Base-by-base conservation (phyloP, 2,797 vertebrate species). In the Myripristis jacobus region DNA sequence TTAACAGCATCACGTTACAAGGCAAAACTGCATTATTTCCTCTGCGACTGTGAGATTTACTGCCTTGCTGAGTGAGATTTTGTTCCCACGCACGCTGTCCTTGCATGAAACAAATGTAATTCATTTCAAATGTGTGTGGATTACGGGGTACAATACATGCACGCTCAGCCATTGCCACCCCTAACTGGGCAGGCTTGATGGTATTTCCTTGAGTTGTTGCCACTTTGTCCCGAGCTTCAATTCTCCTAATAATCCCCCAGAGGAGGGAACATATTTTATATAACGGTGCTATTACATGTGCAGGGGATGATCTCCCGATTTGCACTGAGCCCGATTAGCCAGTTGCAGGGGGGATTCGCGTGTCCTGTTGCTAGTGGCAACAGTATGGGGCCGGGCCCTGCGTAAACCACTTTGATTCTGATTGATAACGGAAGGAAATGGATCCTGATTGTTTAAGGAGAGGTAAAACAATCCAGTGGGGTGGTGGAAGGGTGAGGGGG, bases 311-410 rank as follows among this genome's bases (percentile, higher is more conserved):
- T 77, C 66, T 50, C 74, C 52, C 64, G 51, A 70, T 82, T 74
- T 75, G 53, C 29, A 36, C 31, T 47, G 51, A 67, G 50, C 71
- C 51, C 68, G 63, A 68, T 75, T 62, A 71, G 66, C 65, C 58
- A 56, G 82, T 86, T 72, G 66, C 6, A 21, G 15, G 6, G 52
- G 29, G 50, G 58, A 34, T 51, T 87, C 24, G 64, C 89, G 80
- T 92, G 87, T 88, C 90, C 88, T 91, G 94, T 95, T 95, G 94
- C 93, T 91, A 93, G 80, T 90, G 83, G 93, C 90, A 94, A 95
- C 94, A 88, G 89, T 71, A 79, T 75, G 70, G 69, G 77, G 74
- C 80, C 71, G 2, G 29, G 73, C 3, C 15, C 75, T 68, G 67
- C 36, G 44, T 77, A 59, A 70, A 77, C 68, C 87, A 68, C 86